Percentiles rank a stretch among this genome's conserved stretches.
phyloP scores from a whole-genome alignment of 1,140 invertebrate genomes.

The Achroia grisella region DNA sequence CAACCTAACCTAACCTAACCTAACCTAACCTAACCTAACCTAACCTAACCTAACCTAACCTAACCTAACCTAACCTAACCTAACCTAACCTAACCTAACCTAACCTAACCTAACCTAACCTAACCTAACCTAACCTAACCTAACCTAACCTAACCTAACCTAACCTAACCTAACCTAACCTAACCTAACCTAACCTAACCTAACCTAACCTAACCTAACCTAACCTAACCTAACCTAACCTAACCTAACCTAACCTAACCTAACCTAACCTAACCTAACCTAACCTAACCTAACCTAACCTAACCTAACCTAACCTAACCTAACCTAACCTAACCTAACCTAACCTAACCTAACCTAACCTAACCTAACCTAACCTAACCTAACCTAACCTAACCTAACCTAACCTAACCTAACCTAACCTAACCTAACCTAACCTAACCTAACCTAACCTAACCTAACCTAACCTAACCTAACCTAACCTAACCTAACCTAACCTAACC shows the following conservation, averaged over 20 bases:
- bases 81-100: slow-evolving; percentile 16
- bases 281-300: slow-evolving; percentile 3
- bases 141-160: slow-evolving; percentile 5
- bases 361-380: slow-evolving; percentile 39
- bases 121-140: slow-evolving; percentile 7
- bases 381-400: slow-evolving; percentile 43
- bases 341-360: slow-evolving; percentile 25
- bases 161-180: slow-evolving; percentile 7
- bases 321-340: too few relatives aligned
- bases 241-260: slow-evolving; percentile 6
- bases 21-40: slow-evolving; percentile 32
- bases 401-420: slow-evolving; percentile 13
- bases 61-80: slow-evolving; percentile 25
- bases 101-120: slow-evolving; percentile 6
- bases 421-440: slow-evolving; percentile 4
- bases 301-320: too few relatives aligned
- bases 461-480: slow-evolving; percentile 3
- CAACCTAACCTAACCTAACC: slow-evolving; percentile 6
- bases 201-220: too few relatives aligned
- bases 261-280: too few relatives aligned
- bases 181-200: not conserved
- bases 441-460: slow-evolving; percentile 3
- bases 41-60: slow-evolving; percentile 41
- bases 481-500: slow-evolving; percentile 19
- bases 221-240: too few relatives aligned